These are phyloP conservation scores for Andricus curvator DNA, from an alignment of 2,888 invertebrate genomes.

Conservation along the genomic window DNA sequence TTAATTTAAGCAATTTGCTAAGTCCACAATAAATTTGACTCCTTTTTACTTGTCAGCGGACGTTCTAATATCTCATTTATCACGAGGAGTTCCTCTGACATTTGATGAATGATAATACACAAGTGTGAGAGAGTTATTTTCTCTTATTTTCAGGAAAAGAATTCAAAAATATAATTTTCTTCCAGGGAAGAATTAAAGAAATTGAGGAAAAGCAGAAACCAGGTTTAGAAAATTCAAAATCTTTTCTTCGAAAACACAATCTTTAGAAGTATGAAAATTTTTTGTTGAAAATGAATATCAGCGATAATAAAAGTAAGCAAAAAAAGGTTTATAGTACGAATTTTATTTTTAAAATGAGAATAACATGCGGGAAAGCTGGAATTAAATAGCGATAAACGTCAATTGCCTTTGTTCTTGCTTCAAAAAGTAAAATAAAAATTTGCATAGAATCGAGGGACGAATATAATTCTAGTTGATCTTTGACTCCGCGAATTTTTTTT, in stretches of 20 bases:
- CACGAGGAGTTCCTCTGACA: background rate
- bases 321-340: background rate
- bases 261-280: background rate
- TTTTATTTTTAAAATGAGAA: background rate
- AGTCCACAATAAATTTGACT: background rate
- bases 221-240: background rate
- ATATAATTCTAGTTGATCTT: conserved; percentile 31
- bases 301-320: background rate
- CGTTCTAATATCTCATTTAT: conserved; percentile 1
- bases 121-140: background rate
- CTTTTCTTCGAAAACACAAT: background rate
- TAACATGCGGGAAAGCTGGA: background rate
- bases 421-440: conserved; percentile 3
- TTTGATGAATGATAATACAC: background rate
- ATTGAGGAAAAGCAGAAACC: background rate
- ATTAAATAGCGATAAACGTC: background rate
- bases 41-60: background rate
- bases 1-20: background rate
- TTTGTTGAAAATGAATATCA: background rate
- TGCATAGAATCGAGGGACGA: conserved; percentile 28
- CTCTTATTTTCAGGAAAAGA: background rate
- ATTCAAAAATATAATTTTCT: background rate
- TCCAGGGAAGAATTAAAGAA: background rate
- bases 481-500: conserved; percentile 23
- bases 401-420: background rate